A percentile compares a stretch with the other conserved stretches of the same genome.
These are phyloP conservation scores for Nymphalis polychloros DNA, from an alignment of 2,888 invertebrate genomes.

Conservation along the genomic window DNA sequence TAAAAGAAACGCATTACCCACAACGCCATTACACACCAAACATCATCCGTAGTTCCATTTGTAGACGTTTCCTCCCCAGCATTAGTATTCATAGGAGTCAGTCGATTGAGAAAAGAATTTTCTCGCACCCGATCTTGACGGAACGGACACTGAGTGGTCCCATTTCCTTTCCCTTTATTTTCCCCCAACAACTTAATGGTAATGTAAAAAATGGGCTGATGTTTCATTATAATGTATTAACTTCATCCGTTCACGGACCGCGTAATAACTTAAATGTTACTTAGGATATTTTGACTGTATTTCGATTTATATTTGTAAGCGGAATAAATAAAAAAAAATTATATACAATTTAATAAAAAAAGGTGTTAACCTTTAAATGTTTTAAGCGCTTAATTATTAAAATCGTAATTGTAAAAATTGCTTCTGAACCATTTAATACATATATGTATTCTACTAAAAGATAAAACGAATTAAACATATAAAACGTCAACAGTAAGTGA, in stretches of 20 bases:
- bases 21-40: constrained; percentile 43
- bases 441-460: not conserved
- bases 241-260: constrained; percentile 40
- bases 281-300: not conserved
- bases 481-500: constrained; percentile 17
- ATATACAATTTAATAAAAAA: too few species aligned
- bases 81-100: constrained; percentile 80
- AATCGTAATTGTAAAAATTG: too few species aligned
- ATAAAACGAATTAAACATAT: constrained; percentile 12
- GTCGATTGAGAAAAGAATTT: constrained; percentile 78
- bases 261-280: constrained; percentile 6
- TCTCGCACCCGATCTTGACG: constrained; percentile 70
- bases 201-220: constrained; percentile 70
- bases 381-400: too few species aligned
- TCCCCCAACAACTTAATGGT: constrained; percentile 75
- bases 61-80: constrained; percentile 51
- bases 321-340: not conserved
- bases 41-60: constrained; percentile 63
- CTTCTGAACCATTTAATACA: too few species aligned
- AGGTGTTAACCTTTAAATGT: too few species aligned
- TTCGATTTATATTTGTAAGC: not conserved
- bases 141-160: constrained; percentile 69
- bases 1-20: constrained; percentile 25
- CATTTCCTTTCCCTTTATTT: constrained; percentile 74
- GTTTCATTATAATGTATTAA: constrained; percentile 74